Evolutionary conservation across 1,140 invertebrate species (phyloP).

Genomic region (Lanistes nyassanus): DNA sequence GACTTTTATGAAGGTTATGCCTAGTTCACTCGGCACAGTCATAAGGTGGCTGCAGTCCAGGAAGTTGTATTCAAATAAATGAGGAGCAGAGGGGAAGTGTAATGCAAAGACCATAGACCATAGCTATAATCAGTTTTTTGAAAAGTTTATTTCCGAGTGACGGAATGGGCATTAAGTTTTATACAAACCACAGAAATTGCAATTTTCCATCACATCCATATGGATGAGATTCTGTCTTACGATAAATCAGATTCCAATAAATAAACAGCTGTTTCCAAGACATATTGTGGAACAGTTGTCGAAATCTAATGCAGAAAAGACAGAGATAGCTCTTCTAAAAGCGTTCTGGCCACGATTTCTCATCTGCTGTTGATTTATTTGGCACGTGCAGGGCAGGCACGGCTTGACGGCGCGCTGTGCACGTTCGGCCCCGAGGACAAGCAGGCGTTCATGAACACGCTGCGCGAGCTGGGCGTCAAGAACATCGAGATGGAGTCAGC

Average conservation of each 20-base stretch:
- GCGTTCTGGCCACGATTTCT: not conserved
- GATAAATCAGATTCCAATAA: no score
- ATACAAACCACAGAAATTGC: no score
- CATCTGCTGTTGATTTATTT: not conserved
- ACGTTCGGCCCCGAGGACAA: constrained; percentile 91
- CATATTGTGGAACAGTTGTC: not conserved
- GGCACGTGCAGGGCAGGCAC: constrained; percentile 75
- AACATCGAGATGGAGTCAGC: constrained; percentile 99
- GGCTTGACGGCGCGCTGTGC: constrained; percentile 97
- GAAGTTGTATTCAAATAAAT: no score
- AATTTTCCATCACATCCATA: no score
- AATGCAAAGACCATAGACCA: no score
- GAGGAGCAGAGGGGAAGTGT: no score
- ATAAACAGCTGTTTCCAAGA: not conserved
- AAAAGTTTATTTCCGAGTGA: no score
- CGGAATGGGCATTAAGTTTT: no score
- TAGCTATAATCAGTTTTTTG: no score
- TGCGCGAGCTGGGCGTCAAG: constrained; percentile 83
- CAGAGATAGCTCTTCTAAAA: not conserved
- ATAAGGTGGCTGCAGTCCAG: no score
- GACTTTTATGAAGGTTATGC: constrained; percentile 97
- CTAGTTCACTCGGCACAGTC: no score
- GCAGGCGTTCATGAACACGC: constrained; percentile 83
- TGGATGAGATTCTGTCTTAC: no score
- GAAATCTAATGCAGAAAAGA: not conserved